A percentile compares a stretch with the other conserved stretches of the same genome.
Conservation (phyloP, 2,113 vertebrate genomes). For the Myrmophylax atrothorax region DNA sequence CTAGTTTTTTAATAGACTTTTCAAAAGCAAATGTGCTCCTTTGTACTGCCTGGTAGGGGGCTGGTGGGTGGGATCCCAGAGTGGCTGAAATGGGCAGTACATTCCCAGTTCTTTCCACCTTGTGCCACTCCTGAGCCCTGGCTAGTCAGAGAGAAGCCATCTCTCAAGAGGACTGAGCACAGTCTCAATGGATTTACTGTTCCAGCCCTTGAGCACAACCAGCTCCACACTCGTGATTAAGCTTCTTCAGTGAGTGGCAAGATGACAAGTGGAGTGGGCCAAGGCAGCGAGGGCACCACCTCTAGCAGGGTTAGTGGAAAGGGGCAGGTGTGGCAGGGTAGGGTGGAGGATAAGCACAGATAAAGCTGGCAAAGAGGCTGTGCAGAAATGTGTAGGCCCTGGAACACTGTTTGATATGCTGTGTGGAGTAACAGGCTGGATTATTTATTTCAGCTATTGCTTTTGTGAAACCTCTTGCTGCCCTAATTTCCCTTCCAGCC, state of each 20-base stretch:
- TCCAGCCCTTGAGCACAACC: not conserved
- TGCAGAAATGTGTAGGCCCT: not conserved
- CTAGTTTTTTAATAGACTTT: not conserved
- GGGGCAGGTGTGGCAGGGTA: not conserved
- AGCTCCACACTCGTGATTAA: not conserved
- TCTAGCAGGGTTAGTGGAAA: not conserved
- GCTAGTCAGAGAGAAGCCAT: fast-evolving
- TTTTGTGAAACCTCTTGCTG: not conserved
- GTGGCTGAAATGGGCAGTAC: not conserved
- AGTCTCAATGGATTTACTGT: not conserved
- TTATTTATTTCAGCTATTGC: not conserved
- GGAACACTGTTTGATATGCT: not conserved
- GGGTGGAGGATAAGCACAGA: not conserved
- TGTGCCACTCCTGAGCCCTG: not conserved
- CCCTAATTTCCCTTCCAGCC: not conserved
- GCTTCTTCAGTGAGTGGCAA: not conserved
- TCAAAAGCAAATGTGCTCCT: not conserved
- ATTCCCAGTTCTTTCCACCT: not conserved
- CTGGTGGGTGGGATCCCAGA: not conserved
- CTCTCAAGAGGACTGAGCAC: not conserved
- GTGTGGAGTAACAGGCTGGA: not conserved
- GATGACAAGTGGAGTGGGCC: not conserved
- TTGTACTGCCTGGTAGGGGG: not conserved
- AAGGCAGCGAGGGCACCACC: not conserved
- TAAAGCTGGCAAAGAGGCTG: not conserved